Evolutionary conservation across 2,888 invertebrate species (phyloP).

Genomic region (Ptilodon capucinus): DNA sequence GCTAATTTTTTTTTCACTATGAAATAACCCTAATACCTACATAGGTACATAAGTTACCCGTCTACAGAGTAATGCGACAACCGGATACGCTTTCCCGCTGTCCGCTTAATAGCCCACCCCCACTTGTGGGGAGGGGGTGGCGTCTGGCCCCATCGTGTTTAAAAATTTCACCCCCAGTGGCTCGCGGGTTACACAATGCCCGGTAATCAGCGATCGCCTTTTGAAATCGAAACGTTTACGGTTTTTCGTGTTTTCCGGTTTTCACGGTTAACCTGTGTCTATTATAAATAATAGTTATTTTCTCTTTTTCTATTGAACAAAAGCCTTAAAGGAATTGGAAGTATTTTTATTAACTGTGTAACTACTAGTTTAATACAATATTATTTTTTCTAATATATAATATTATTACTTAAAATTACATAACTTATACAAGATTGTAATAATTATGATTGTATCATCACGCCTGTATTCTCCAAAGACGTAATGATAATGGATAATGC

Average conservation of each 20-base stretch:
- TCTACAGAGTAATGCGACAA: conserved; percentile 38
- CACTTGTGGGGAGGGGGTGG: conserved; percentile 3
- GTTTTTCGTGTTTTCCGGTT: conserved; percentile 48
- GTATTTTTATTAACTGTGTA: too few species aligned
- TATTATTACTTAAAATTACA: too few species aligned
- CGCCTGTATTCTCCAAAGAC: too few species aligned
- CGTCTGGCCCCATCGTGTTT: conserved; percentile 54
- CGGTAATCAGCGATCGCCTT: conserved; percentile 79
- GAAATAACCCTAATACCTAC: conserved; percentile 24
- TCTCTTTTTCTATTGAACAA: too few species aligned
- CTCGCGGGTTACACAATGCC: conserved; percentile 62
- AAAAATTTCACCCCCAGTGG: conserved; percentile 79
- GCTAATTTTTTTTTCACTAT: conserved; percentile 5
- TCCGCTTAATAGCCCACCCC: conserved; percentile 39
- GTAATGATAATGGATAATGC: too few species aligned
- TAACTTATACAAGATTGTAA: too few species aligned
- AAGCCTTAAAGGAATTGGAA: too few species aligned
- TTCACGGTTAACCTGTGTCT: conserved; percentile 27
- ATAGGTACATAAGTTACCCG: conserved; percentile 33
- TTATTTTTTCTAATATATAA: too few species aligned
- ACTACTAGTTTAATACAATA: too few species aligned
- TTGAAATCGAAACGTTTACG: conserved; percentile 80
- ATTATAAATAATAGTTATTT: too few species aligned
- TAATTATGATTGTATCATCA: too few species aligned
- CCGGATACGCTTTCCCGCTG: conserved; percentile 50